phyloP scores from a whole-genome alignment of 2,888 invertebrate species.

The Nesidiocoris tenuis region DNA sequence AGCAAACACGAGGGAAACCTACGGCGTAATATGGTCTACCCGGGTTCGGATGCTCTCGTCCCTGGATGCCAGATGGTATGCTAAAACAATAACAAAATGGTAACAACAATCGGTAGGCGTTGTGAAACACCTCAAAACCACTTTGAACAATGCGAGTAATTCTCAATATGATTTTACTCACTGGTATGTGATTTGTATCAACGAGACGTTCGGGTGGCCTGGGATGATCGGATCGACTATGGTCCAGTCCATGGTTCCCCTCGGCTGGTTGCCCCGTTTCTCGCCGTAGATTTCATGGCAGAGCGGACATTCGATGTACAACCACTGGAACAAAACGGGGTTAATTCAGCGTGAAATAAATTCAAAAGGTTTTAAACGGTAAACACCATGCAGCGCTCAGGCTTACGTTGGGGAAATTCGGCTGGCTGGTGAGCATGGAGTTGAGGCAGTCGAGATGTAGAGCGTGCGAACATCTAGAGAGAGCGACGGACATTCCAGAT shows the following conservation, averaged over 20 bases:
- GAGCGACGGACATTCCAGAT: constrained; percentile 57
- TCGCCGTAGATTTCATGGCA: constrained; percentile 82
- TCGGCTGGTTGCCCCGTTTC: constrained; percentile 73
- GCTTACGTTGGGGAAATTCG: constrained; percentile 53
- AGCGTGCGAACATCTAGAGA: constrained; percentile 74
- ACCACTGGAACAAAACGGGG: constrained; percentile 57
- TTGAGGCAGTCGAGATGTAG: constrained; percentile 79
- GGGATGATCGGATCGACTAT: constrained; percentile 66
- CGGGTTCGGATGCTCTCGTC: constrained; percentile 74
- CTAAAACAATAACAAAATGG: no score
- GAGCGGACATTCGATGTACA: constrained; percentile 81
- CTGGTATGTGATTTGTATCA: constrained; percentile 82
- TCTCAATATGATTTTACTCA: no score
- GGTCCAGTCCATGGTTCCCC: constrained; percentile 80
- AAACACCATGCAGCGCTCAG: no score
- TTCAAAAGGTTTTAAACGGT: background rate
- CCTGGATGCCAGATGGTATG: constrained; percentile 83
- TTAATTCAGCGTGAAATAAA: background rate
- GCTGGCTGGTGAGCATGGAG: constrained; percentile 65
- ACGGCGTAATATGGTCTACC: constrained; percentile 85
- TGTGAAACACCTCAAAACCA: no score
- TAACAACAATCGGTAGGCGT: no score
- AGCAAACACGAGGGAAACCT: constrained; percentile 79
- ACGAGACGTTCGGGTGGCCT: constrained; percentile 66
- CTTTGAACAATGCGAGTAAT: no score